A percentile compares a stretch with the other conserved stretches of the same genome.
Evolutionary conservation across 2,797 vertebrate genomes (phyloP).

Genomic region (Macropus fuliginosus): DNA sequence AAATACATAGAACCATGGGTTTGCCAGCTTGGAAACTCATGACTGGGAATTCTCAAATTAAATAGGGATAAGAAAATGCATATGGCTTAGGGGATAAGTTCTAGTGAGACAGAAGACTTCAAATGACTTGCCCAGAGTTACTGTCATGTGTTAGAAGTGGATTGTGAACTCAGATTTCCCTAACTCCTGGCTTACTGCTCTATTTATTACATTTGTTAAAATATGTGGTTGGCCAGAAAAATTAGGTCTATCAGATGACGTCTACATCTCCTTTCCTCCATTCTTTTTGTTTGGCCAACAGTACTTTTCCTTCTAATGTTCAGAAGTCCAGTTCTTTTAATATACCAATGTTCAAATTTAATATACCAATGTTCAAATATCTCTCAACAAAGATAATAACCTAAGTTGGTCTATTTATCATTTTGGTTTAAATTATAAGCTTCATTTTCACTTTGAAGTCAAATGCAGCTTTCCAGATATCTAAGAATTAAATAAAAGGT

Average conservation of each 20-base stretch:
- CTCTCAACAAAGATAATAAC: neutral
- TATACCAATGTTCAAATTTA: neutral
- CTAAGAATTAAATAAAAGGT: no score
- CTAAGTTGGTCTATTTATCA: neutral
- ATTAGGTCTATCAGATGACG: neutral
- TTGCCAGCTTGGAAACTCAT: neutral
- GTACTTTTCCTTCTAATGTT: neutral
- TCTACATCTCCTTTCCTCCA: neutral
- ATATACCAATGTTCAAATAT: neutral
- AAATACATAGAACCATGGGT: neutral
- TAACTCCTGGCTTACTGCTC: neutral
- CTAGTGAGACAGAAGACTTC: neutral
- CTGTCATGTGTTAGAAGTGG: neutral
- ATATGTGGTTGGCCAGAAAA: neutral
- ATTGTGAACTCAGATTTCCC: neutral
- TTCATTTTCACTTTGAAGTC: constrained; percentile 35
- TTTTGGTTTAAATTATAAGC: neutral
- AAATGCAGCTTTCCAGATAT: constrained; percentile 14
- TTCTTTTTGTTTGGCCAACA: neutral
- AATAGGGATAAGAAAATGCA: neutral
- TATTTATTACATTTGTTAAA: neutral
- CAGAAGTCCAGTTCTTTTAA: neutral
- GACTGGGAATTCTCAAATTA: neutral
- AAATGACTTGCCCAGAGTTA: neutral
- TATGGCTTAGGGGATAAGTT: neutral